Conservation (phyloP, 2,797 vertebrate genomes). For the Dipus sagitta region DNA sequence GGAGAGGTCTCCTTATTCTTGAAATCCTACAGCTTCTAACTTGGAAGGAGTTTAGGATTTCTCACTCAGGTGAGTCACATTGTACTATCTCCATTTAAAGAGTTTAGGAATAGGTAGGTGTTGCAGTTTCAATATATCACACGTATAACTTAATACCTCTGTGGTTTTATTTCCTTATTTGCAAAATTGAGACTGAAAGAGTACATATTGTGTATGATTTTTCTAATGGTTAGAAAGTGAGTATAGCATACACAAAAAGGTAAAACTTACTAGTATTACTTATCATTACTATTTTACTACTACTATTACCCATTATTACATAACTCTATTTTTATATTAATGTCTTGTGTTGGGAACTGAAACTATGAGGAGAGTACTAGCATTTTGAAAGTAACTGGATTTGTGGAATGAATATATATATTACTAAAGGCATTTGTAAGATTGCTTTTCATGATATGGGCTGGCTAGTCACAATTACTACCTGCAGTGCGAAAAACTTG, state of each 20-base stretch:
- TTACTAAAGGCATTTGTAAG: too few relatives aligned
- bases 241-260: constrained; percentile 1
- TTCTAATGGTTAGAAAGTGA: not conserved
- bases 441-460: too few relatives aligned
- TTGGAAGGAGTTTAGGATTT: not conserved
- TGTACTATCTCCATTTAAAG: constrained; percentile 20
- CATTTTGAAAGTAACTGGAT: too few relatives aligned
- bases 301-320: too few relatives aligned
- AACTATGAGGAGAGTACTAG: too few relatives aligned
- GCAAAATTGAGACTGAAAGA: not conserved
- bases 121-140: not conserved
- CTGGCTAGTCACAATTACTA: too few relatives aligned
- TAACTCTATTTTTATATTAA: constrained; percentile 4
- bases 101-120: not conserved
- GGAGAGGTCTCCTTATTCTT: not conserved
- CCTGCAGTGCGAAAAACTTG: too few relatives aligned
- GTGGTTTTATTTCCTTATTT: not conserved
- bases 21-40: not conserved
- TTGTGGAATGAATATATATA: too few relatives aligned
- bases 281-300: not conserved
- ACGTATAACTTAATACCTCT: constrained; percentile 3
- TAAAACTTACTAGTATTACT: not conserved
- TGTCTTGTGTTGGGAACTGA: not conserved
- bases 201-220: not conserved
- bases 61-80: not conserved